Evolutionary conservation across 2,888 invertebrate species (phyloP), one percentile per base, ranked within the genome.

Genomic region (Caenorhabditis sp.): DNA sequence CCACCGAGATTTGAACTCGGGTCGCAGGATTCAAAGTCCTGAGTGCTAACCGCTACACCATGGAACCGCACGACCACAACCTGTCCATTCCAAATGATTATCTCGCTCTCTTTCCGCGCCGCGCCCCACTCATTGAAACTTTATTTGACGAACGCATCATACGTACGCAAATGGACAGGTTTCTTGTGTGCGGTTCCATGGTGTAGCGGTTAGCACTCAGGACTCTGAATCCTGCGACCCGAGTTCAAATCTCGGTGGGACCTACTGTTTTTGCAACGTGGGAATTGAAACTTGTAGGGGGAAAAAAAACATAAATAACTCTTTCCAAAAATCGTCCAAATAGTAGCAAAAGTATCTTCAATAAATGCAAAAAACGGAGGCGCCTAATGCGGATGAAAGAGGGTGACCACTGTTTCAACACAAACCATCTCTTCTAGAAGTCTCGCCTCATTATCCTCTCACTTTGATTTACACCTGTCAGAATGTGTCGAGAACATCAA

Each of bases 201-300:
- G 86, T 86, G 86, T 86, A 86, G 84, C 80, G 86, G 83, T 86
- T 85, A 86, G 85, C 86, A 86, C 86, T 83, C 83, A 83, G 85
- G 86, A 85, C 86, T 86, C 74, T 85, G 83, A 85, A 85, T 85
- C 86, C 86, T 83, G 86, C 83, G 85, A 86, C 84, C 72, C 80
- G 85, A 85, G 86, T 85, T 86, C 86, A 76, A 85, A 85, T 86
- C 86, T 86, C 86, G 85, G 83, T 83, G 87, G 84, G 74, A 87
- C 87, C 87, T 85, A 60, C 20, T 20, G 47, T 47, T 47, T 47
- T 47, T n/a, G 40, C 40, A 40, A 8, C 15, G 50, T 18, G n/a
- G n/a, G n/a, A n/a, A n/a, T n/a, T n/a, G n/a, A n/a, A n/a, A n/a
- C n/a, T n/a, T n/a, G n/a, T n/a, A n/a, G n/a, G n/a, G n/a, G n/a